Conservation (phyloP, 2,888 invertebrate genomes). For the Tryphoninae sp. region DNA sequence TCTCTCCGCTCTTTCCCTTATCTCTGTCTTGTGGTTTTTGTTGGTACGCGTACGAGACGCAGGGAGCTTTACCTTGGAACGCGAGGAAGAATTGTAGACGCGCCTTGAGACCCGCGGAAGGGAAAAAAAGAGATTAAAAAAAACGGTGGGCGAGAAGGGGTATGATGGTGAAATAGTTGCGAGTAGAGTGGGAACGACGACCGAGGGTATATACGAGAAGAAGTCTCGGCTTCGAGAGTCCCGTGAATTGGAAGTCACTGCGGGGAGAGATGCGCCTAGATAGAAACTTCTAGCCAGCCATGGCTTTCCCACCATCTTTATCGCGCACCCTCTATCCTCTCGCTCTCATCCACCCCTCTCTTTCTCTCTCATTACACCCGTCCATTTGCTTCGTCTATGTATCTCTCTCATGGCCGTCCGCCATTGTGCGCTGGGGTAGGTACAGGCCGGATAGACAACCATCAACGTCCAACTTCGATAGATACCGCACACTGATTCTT, state of each 20-base stretch:
- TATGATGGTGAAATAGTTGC: conserved; percentile 2
- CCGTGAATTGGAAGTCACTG: conserved; percentile 33
- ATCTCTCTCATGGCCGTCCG: conserved; percentile 21
- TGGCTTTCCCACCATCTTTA: conserved; percentile 43
- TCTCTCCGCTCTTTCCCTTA: conserved; percentile 27
- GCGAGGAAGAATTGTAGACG: conserved; percentile 11
- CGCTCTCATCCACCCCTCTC: conserved; percentile 36
- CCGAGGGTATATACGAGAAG: not conserved
- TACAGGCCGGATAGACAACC: conserved; percentile 22
- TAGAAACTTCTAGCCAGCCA: conserved; percentile 77
- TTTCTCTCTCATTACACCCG: conserved; percentile 34
- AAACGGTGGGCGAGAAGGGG: not conserved
- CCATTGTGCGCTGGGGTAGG: conserved; percentile 12
- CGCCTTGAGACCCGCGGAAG: not conserved
- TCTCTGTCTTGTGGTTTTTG: conserved; percentile 1
- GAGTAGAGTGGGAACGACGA: not conserved
- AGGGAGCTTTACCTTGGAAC: conserved; percentile 28
- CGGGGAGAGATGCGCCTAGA: conserved; percentile 64
- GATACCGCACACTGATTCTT: conserved; percentile 8
- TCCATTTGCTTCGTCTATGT: conserved; percentile 45
- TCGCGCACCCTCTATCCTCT: conserved; percentile 68
- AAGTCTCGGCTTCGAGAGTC: conserved; percentile 8
- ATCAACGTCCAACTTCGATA: conserved; percentile 31
- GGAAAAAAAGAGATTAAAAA: not conserved
- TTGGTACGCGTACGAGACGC: conserved; percentile 15